Evolutionary conservation across 2,888 invertebrate species (phyloP).

Genomic region (Dynastes tityus): DNA sequence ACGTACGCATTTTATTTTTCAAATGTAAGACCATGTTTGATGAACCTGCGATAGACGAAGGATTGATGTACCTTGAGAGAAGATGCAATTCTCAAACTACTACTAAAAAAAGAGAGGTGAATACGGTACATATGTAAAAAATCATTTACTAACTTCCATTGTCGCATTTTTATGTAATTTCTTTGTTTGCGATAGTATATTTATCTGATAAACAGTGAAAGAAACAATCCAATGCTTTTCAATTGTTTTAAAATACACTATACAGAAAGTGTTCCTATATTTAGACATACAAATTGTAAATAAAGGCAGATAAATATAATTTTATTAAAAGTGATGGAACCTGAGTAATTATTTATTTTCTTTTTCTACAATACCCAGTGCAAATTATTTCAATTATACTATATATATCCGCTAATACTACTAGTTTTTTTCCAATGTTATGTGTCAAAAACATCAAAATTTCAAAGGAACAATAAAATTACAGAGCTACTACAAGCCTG

Average conservation of each 20-base stretch:
- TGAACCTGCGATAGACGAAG: too few species aligned
- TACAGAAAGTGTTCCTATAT: neutral
- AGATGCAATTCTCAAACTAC: neutral
- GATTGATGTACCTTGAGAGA: too few species aligned
- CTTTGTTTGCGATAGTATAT: neutral
- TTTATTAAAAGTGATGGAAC: constrained; percentile 14
- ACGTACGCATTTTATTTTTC: too few species aligned
- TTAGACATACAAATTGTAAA: neutral
- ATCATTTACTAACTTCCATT: too few species aligned
- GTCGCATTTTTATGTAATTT: neutral
- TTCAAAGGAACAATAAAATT: constrained; percentile 38
- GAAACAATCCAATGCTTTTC: neutral
- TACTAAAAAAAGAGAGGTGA: neutral
- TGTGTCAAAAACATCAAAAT: constrained; percentile 23
- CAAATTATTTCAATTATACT: constrained; percentile 14
- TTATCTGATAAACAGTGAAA: neutral
- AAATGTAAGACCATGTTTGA: too few species aligned
- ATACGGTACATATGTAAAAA: neutral
- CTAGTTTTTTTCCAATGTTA: constrained; percentile 13
- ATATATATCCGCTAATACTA: constrained; percentile 5
- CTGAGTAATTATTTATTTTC: constrained; percentile 27
- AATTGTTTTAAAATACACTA: neutral
- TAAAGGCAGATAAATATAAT: neutral
- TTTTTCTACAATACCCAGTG: constrained; percentile 34
- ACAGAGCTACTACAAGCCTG: constrained; percentile 13